Base-by-base conservation (phyloP, 2,797 vertebrate species). In the Etheostoma perlongum region DNA sequence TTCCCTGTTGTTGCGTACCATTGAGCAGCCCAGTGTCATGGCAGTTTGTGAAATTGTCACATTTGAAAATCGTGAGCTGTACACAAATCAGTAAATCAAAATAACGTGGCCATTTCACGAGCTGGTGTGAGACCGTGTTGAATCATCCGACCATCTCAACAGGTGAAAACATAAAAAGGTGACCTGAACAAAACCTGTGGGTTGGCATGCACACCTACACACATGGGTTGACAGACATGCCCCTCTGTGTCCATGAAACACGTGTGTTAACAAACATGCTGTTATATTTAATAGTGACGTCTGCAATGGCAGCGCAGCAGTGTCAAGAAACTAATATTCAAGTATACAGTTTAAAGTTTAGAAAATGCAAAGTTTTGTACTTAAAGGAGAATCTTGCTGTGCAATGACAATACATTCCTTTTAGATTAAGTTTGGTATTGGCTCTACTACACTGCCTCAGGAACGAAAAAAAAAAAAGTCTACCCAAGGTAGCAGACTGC, bases 131-230 rank as follows among this genome's bases (percentile, higher is more conserved):
- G 25, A 25, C 25, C 25, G 4, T 2, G 25, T 25, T 25, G 25
- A 2, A 74, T 72, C 61, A 69, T 64, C 57, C 11, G 0, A 19
- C 46, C 58, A 42, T 80, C 68, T 85, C 78, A 74, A 77, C 78
- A 73, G 85, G 77, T 90, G 78, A 85, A 82, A 59, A 47, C 54
- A 65, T 79, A 23, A 57, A 63, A 44, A n/a, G 10, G 57, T 14
- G 4, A 62, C 36, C 64, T 53, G 36, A 70, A 30, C 21, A 42
- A 66, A 74, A 30, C 21, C n/a, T 0, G 23, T 48, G 33, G 54
- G n/a, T 67, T 7, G 1, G 13, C 40, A 51, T 15, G 23, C 44
- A 27, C 55, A 59, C 23, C 9, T 21, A 21, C 67, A 21, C 19
- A 42, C 12, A 30, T 1, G 13, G 36, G 18, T 21, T 73, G 64